A percentile compares a stretch with the other conserved stretches of the same genome.
Evolutionary conservation across 2,797 vertebrate genomes (phyloP).

Genomic region (Neosilurus hyrtlii): DNA sequence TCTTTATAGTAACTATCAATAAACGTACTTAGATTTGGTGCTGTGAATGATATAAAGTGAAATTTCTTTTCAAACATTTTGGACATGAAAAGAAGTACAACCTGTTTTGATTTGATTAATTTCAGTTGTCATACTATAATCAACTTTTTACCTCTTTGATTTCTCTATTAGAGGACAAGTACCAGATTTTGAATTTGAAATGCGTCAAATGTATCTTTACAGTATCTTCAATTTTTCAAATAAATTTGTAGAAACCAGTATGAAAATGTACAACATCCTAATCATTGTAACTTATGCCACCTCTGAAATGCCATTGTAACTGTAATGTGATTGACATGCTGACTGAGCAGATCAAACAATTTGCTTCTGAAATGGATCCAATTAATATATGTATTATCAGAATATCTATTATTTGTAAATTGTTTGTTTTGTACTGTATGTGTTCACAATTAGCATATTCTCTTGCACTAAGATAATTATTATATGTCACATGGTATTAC

Average conservation of each 20-base stretch:
- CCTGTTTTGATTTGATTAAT: not conserved
- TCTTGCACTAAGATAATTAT: not conserved
- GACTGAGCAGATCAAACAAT: not conserved
- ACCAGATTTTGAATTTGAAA: not conserved
- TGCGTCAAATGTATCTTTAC: not conserved
- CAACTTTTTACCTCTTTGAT: not conserved
- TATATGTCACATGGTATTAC: not conserved
- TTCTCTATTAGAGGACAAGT: not conserved
- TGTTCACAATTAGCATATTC: not conserved
- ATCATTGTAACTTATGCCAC: not conserved
- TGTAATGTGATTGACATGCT: not conserved
- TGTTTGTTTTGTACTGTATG: not conserved
- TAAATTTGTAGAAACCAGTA: not conserved
- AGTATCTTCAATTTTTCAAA: not conserved
- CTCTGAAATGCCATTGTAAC: not conserved
- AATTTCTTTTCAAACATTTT: not conserved
- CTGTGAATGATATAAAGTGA: not conserved
- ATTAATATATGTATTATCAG: not conserved
- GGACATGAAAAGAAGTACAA: not conserved
- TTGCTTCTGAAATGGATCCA: not conserved
- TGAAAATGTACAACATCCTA: not conserved
- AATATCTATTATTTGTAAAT: constrained; percentile 6
- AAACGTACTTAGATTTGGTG: not conserved
- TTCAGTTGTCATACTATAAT: not conserved
- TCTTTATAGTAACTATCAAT: not conserved